Conservation (phyloP, 1,140 invertebrate species). For the Oedothorax gibbosus region DNA sequence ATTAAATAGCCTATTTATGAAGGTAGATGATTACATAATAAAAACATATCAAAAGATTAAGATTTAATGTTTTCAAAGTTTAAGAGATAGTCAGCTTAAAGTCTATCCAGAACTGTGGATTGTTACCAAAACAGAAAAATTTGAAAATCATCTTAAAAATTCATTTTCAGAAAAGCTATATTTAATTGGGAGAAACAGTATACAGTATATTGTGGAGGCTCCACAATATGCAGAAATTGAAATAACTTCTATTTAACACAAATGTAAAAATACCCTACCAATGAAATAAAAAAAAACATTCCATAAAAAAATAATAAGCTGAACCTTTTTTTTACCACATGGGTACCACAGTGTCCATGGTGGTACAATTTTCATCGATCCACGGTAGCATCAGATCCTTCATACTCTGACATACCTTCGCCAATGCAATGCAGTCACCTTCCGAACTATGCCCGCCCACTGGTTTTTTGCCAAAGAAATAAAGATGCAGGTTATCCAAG, state of each 20-base stretch:
- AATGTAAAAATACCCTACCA: background rate
- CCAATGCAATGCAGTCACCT: slow-evolving; percentile 53
- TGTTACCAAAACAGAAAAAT: no score
- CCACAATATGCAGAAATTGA: background rate
- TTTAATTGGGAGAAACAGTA: no score
- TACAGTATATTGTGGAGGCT: no score
- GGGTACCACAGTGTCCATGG: slow-evolving; percentile 15
- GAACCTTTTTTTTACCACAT: slow-evolving; percentile 43
- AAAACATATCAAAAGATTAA: no score
- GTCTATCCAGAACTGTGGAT: no score
- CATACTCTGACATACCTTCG: slow-evolving; percentile 41
- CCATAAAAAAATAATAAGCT: background rate
- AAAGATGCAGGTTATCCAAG: slow-evolving; percentile 29
- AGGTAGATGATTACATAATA: no score
- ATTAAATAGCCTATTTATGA: no score
- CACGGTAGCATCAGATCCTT: slow-evolving; percentile 40
- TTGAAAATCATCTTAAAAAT: no score
- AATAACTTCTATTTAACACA: background rate
- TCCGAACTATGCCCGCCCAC: slow-evolving; percentile 34
- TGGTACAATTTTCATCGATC: slow-evolving; percentile 34
- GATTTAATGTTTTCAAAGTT: no score
- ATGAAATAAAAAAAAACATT: background rate
- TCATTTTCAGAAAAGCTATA: no score
- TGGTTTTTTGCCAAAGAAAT: slow-evolving; percentile 27
- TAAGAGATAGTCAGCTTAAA: no score